Conservation (phyloP, 2,888 invertebrate genomes). For the Euplagia quadripunctaria region DNA sequence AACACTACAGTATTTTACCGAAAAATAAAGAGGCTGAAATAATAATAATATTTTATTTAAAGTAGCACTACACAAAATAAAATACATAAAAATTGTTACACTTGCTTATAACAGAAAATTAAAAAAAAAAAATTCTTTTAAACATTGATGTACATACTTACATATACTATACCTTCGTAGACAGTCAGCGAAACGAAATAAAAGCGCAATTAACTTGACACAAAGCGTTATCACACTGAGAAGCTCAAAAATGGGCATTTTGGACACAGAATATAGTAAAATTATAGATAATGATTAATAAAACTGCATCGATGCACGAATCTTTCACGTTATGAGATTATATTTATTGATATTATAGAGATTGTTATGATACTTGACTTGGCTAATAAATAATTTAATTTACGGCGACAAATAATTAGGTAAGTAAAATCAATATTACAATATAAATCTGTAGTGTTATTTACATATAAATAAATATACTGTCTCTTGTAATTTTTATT, state of each 20-base stretch:
- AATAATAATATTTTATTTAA: not conserved
- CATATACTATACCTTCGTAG: conserved; percentile 63
- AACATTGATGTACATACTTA: conserved; percentile 58
- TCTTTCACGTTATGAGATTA: not conserved
- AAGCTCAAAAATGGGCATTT: conserved; percentile 84
- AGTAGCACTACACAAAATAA: not conserved
- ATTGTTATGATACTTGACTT: not conserved
- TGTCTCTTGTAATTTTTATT: no score
- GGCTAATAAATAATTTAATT: not conserved
- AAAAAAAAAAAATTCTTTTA: not conserved
- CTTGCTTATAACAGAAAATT: not conserved
- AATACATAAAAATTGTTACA: not conserved
- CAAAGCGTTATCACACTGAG: conserved; percentile 72
- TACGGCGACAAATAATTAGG: not conserved
- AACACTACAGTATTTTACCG: not conserved
- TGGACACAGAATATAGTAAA: conserved; percentile 30
- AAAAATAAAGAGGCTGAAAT: not conserved
- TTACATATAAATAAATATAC: not conserved
- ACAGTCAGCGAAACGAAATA: conserved; percentile 69
- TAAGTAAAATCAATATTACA: not conserved
- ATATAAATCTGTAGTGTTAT: not conserved
- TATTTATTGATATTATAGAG: no score
- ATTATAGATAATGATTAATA: conserved; percentile 14
- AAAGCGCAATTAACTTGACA: conserved; percentile 70
- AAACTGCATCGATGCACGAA: conserved; percentile 11